A percentile compares a stretch with the other conserved stretches of the same genome.
Conservation (phyloP, 1,140 invertebrate species). For the Atta colombica region DNA sequence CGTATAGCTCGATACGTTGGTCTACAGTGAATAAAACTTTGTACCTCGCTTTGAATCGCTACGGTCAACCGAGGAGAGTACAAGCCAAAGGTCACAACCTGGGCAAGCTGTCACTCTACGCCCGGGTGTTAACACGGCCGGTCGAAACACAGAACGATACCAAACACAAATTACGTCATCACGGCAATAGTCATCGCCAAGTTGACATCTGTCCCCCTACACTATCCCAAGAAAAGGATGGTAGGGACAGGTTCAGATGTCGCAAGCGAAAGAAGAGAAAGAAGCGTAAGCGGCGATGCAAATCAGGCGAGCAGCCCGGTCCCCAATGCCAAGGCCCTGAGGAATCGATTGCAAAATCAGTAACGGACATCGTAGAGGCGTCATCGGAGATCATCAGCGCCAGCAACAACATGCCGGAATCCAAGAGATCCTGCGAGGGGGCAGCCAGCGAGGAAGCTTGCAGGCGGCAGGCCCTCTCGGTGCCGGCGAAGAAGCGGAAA, state of each 20-base stretch:
- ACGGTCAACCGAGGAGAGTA: slow-evolving; percentile 90
- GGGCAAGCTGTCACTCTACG: slow-evolving; percentile 91
- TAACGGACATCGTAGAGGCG: slow-evolving; percentile 25
- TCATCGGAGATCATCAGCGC: slow-evolving; percentile 5
- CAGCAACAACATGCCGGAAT: slow-evolving; percentile 67
- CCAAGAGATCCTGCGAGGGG: slow-evolving; percentile 81
- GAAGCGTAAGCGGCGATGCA: slow-evolving; percentile 79
- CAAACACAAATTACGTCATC: slow-evolving; percentile 82
- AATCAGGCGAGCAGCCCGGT: slow-evolving; percentile 74
- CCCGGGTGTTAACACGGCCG: slow-evolving; percentile 89
- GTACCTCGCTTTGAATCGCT: slow-evolving; percentile 92
- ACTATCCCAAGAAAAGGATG: slow-evolving; percentile 77
- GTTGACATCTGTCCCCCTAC: slow-evolving; percentile 75
- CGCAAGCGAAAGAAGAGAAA: slow-evolving; percentile 82
- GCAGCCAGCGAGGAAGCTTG: slow-evolving; percentile 79
- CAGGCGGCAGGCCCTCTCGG: slow-evolving; percentile 76
- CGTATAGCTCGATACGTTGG: slow-evolving; percentile 92
- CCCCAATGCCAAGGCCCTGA: slow-evolving; percentile 76
- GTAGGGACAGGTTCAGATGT: slow-evolving; percentile 80
- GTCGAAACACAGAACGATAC: background rate
- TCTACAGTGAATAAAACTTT: slow-evolving; percentile 90
- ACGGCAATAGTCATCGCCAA: slow-evolving; percentile 74
- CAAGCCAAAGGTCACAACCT: slow-evolving; percentile 89
- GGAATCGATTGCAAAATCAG: background rate
- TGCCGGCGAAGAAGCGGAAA: slow-evolving; percentile 81